A percentile compares a stretch with the other conserved stretches of the same genome.
These are phyloP conservation scores for Enteromius afrohamiltoni DNA, from an alignment of 2,797 vertebrate species.

Conservation along the genomic window DNA sequence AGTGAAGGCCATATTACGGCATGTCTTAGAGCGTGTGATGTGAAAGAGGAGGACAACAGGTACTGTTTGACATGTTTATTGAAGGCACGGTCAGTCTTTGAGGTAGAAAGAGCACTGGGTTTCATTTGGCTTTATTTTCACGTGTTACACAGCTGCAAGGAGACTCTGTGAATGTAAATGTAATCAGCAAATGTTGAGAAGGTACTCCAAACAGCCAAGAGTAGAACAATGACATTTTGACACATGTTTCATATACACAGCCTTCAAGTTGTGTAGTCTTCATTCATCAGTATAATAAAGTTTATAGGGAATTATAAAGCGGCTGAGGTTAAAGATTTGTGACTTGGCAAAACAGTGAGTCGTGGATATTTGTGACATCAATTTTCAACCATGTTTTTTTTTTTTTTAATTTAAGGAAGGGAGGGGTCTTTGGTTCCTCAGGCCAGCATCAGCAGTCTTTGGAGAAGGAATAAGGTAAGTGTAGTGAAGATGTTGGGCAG, in stretches of 20 bases:
- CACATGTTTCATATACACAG: not conserved
- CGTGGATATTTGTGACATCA: not conserved
- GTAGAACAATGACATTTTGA: not conserved
- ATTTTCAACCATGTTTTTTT: too few relatives aligned
- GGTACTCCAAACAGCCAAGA: not conserved
- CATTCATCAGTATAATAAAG: not conserved
- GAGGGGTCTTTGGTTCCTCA: not conserved
- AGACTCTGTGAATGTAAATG: not conserved
- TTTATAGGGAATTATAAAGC: not conserved
- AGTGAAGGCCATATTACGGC: too few relatives aligned
- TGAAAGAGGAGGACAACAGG: not conserved
- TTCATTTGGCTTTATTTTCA: slow-evolving; percentile 11
- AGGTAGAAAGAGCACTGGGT: slow-evolving; percentile 9
- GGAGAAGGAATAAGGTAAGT: slow-evolving; percentile 26
- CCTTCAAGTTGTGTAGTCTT: slow-evolving; percentile 17
- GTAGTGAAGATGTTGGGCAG: slow-evolving; percentile 15
- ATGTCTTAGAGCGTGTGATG: too few relatives aligned
- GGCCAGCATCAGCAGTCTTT: slow-evolving; percentile 38
- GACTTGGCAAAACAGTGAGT: not conserved
- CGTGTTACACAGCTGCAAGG: not conserved
- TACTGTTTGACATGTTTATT: not conserved
- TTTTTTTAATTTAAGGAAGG: too few relatives aligned
- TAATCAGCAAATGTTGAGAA: not conserved
- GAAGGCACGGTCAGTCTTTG: not conserved
- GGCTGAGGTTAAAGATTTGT: not conserved